These are phyloP conservation scores for Hylaeus anthracinus DNA, from an alignment of 1,140 invertebrate genomes.

Conservation along the genomic window DNA sequence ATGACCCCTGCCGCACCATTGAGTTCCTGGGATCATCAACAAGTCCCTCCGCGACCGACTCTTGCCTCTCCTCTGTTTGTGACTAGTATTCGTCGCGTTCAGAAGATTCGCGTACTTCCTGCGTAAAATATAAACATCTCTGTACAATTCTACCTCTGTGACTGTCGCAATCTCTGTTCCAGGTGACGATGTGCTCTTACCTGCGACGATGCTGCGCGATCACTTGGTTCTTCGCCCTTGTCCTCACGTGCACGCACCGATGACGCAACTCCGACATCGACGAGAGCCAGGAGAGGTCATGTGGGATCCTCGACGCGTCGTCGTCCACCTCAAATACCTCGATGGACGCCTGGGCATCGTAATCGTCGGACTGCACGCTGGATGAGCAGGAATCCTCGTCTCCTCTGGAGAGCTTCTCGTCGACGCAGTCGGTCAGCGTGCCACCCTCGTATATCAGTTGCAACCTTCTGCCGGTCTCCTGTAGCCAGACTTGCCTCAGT, in stretches of 20 bases:
- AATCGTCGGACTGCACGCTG: constrained; percentile 37
- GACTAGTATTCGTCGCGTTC: constrained; percentile 25
- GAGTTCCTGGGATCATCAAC: constrained; percentile 89
- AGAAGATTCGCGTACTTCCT: constrained; percentile 45
- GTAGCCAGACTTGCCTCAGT: constrained; percentile 79
- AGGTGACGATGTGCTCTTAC: constrained; percentile 37
- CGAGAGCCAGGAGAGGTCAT: constrained; percentile 67
- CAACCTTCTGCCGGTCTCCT: constrained; percentile 76
- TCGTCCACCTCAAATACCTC: constrained; percentile 55
- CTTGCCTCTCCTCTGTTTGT: constrained; percentile 43
- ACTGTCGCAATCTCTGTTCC: too few species aligned
- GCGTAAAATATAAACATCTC: background rate
- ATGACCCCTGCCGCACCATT: constrained; percentile 93
- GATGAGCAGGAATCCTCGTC: constrained; percentile 54
- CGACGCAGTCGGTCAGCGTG: constrained; percentile 71
- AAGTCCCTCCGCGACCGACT: constrained; percentile 82
- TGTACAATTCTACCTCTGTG: too few species aligned
- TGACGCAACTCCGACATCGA: constrained; percentile 60
- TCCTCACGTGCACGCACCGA: constrained; percentile 62
- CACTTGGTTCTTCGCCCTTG: constrained; percentile 56
- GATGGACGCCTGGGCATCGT: constrained; percentile 54
- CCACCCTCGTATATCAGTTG: constrained; percentile 79
- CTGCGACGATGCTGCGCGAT: constrained; percentile 58
- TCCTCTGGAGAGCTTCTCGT: constrained; percentile 57
- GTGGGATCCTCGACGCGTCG: constrained; percentile 51